Conservation (phyloP, 2,113 vertebrate genomes). For the Sapayoa aenigma region DNA sequence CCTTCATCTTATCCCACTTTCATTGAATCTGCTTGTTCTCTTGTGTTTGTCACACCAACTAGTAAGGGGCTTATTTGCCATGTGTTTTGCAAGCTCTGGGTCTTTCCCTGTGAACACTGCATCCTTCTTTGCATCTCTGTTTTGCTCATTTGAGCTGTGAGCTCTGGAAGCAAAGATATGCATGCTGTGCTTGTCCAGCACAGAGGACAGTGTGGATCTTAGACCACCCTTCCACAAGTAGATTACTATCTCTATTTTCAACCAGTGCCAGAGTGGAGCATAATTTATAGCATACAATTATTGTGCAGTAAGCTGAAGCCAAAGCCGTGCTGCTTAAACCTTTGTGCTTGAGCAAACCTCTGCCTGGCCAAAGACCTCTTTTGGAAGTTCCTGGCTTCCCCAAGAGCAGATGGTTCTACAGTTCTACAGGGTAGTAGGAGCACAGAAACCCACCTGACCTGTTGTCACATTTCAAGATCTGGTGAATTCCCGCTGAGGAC, state of each 20-base stretch:
- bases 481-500: not conserved
- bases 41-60: not conserved
- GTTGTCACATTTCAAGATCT: not conserved
- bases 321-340: not conserved
- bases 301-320: not conserved
- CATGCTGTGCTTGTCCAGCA: not conserved
- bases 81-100: not conserved
- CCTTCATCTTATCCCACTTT: not conserved
- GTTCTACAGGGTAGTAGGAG: not conserved
- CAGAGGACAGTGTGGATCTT: not conserved
- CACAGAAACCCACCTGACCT: not conserved
- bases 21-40: not conserved
- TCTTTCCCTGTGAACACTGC: accelerated
- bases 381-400: not conserved
- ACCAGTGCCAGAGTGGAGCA: not conserved
- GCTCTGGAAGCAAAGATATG: not conserved
- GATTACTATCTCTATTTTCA: not conserved
- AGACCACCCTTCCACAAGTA: not conserved
- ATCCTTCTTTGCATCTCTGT: not conserved
- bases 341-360: not conserved
- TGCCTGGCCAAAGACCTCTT: not conserved
- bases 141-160: not conserved
- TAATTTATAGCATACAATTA: not conserved
- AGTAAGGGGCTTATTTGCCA: not conserved
- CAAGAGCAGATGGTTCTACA: not conserved